phyloP scores from a whole-genome alignment of 2,888 invertebrate genomes.

The Boloria euphrosyne region DNA sequence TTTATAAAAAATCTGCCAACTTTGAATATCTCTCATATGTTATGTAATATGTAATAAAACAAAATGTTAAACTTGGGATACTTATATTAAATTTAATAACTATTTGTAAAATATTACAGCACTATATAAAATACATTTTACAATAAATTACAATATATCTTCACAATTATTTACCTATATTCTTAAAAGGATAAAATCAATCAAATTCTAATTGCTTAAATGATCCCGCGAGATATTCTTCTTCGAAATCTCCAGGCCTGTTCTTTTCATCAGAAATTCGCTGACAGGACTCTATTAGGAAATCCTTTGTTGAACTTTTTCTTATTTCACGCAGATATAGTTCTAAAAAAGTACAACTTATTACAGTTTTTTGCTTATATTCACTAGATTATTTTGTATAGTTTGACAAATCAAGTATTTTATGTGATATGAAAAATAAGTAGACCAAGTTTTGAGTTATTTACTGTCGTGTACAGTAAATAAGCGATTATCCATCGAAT shows the following conservation, averaged over 20 bases:
- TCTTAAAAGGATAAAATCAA: no score
- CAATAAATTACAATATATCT: conserved; percentile 8
- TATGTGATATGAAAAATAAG: no score
- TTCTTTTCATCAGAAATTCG: conserved; percentile 63
- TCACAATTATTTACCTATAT: neutral
- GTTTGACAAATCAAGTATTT: no score
- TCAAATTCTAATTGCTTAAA: conserved; percentile 70
- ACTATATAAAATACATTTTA: neutral
- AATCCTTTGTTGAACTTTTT: conserved; percentile 54
- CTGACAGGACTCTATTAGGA: conserved; percentile 55
- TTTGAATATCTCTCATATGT: no score
- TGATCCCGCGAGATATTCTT: conserved; percentile 62
- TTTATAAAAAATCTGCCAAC: no score
- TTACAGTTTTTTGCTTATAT: neutral
- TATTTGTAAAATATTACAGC: neutral
- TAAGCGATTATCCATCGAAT: no score
- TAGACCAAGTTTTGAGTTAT: no score
- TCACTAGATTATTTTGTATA: no score
- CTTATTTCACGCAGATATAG: conserved; percentile 59
- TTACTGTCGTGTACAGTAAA: no score
- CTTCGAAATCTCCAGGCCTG: conserved; percentile 56
- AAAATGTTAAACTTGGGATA: neutral
- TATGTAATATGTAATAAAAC: neutral
- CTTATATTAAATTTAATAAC: conserved; percentile 6
- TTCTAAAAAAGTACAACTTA: conserved; percentile 50